Evolutionary conservation across 2,888 invertebrate genomes (phyloP).

Genomic region (Amitus sp.): DNA sequence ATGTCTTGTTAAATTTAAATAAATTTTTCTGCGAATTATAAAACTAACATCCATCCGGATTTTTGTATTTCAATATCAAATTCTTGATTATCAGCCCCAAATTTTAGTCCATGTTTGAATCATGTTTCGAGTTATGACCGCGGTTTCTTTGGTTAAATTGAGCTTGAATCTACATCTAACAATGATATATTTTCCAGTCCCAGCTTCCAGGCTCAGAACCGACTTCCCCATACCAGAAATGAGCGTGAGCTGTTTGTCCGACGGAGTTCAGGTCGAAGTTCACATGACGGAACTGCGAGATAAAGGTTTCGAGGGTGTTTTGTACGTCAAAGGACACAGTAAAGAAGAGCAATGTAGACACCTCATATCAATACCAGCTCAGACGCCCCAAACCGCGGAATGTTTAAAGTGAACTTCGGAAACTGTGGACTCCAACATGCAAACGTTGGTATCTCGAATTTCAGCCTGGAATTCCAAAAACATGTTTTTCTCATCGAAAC

Average conservation of each 20-base stretch:
- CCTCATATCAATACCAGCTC: constrained; percentile 80
- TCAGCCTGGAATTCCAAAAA: no score
- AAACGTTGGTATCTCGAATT: constrained; percentile 79
- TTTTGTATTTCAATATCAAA: no score
- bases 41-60: no score
- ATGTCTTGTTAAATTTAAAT: no score
- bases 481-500: no score
- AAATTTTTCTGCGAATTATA: no score
- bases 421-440: constrained; percentile 91
- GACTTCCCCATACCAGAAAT: constrained; percentile 88
- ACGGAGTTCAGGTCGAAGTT: constrained; percentile 89
- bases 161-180: no score
- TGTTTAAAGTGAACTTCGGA: constrained; percentile 90
- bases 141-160: no score
- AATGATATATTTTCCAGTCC: constrained; percentile 15
- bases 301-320: constrained; percentile 80
- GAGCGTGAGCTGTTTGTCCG: constrained; percentile 89
- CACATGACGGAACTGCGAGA: constrained; percentile 69
- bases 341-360: constrained; percentile 91
- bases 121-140: no score
- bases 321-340: constrained; percentile 94
- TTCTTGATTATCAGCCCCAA: no score
- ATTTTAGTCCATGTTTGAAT: no score
- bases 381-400: constrained; percentile 66
- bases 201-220: constrained; percentile 69